Conservation (phyloP, 2,888 invertebrate species). For the Eudasyphora cyanicolor region DNA sequence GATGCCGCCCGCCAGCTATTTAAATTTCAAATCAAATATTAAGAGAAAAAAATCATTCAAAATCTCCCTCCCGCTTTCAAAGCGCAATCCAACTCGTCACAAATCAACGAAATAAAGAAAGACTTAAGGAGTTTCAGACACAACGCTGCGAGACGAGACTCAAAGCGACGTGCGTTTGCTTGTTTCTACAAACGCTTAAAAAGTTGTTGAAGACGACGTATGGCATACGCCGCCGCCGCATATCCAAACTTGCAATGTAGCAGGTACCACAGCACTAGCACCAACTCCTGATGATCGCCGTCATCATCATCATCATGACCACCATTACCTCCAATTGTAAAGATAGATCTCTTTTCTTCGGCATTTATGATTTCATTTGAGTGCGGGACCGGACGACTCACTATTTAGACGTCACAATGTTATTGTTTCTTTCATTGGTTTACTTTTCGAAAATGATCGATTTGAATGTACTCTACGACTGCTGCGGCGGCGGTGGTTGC, state of each 20-base stretch:
- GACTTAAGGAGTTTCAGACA: constrained; percentile 20
- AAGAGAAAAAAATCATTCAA: constrained; percentile 42
- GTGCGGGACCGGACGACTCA: constrained; percentile 12
- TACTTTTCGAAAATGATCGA: constrained; percentile 50
- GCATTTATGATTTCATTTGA: constrained; percentile 49
- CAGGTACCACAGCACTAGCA: constrained; percentile 51
- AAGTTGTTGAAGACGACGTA: constrained; percentile 51
- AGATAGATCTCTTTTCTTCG: too few relatives aligned
- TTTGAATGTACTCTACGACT: constrained; percentile 40
- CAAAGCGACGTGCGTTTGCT: neutral
- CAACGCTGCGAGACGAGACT: neutral
- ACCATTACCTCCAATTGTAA: constrained; percentile 10
- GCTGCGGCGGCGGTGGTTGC: neutral
- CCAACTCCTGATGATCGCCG: neutral
- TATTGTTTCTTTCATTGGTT: constrained; percentile 36
- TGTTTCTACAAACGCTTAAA: constrained; percentile 39
- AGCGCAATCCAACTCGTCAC: neutral
- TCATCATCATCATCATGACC: constrained; percentile 1
- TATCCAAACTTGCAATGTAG: constrained; percentile 5
- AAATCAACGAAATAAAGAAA: neutral
- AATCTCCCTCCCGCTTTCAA: constrained; percentile 9
- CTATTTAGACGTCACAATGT: constrained; percentile 47
- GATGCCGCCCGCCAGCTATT: constrained; percentile 57
- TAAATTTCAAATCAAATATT: constrained; percentile 59
- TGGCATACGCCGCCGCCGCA: constrained; percentile 56